phyloP scores from a whole-genome alignment of 2,113 vertebrate genomes.

The Dendropsophus ebraccatus region DNA sequence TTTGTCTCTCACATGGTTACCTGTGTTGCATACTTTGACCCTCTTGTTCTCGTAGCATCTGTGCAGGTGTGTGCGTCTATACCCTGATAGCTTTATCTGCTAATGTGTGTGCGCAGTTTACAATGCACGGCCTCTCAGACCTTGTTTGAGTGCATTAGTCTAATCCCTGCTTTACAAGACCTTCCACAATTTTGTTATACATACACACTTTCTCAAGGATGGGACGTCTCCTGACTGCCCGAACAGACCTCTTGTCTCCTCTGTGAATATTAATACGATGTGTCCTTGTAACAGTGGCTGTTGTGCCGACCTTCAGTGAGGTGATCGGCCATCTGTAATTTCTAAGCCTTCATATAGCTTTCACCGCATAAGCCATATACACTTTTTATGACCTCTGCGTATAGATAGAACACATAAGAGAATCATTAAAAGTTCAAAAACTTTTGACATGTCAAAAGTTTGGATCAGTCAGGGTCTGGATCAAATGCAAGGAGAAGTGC shows the following conservation, averaged over 20 bases:
- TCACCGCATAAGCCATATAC: not conserved
- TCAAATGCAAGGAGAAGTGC: too few species aligned
- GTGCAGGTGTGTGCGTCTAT: not conserved
- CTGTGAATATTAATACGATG: not conserved
- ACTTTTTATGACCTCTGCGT: too few species aligned
- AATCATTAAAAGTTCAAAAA: too few species aligned
- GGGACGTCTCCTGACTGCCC: not conserved
- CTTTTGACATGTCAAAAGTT: too few species aligned
- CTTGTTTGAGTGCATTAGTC: not conserved
- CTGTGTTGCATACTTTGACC: not conserved
- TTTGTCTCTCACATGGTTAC: too few species aligned
- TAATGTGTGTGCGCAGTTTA: not conserved
- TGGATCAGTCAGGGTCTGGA: too few species aligned
- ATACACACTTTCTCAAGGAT: not conserved
- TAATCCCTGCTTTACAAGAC: not conserved
- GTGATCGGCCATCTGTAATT: not conserved
- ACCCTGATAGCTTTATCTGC: not conserved
- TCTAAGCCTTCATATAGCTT: not conserved
- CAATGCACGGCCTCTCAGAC: not conserved
- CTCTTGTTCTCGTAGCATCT: not conserved
- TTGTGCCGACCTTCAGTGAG: not conserved
- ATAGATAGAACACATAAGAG: too few species aligned
- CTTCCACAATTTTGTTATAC: not conserved
- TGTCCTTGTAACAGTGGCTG: not conserved
- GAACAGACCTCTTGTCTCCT: conserved; percentile 3